Evolutionary conservation across 2,888 invertebrate genomes (phyloP).

Genomic region (Eupithecia centaureata): DNA sequence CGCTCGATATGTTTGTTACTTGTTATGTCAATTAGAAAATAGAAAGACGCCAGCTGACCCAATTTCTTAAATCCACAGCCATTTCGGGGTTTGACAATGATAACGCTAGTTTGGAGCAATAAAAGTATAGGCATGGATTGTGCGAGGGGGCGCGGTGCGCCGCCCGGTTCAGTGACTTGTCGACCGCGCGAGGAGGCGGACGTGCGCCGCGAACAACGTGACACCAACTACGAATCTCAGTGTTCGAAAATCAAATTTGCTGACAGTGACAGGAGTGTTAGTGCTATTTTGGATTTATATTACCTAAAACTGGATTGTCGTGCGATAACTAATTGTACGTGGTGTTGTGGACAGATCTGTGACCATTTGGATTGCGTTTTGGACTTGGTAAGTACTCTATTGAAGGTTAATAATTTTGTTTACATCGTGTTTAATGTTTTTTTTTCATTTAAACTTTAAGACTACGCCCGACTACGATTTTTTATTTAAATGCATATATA

Average conservation of each 20-base stretch:
- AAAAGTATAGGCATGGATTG: constrained; percentile 68
- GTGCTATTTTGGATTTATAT: constrained; percentile 46
- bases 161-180: constrained; percentile 78
- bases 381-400: constrained; percentile 69
- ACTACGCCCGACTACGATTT: too few species aligned
- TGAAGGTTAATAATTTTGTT: constrained; percentile 14
- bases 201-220: constrained; percentile 54
- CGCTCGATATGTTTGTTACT: not conserved
- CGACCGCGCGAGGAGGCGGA: constrained; percentile 58
- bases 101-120: constrained; percentile 67
- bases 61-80: constrained; percentile 71
- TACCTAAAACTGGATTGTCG: constrained; percentile 52
- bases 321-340: constrained; percentile 51
- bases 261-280: constrained; percentile 75
- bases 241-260: constrained; percentile 57
- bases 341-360: constrained; percentile 71
- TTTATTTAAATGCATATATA: too few species aligned
- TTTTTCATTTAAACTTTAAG: constrained; percentile 1
- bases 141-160: constrained; percentile 64
- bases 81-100: constrained; percentile 75
- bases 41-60: constrained; percentile 62
- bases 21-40: constrained; percentile 20
- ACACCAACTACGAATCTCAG: constrained; percentile 58
- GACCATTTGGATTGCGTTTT: constrained; percentile 80
- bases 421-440: constrained; percentile 1